A percentile compares a stretch with the other conserved stretches of the same genome.
Conservation (phyloP, 2,888 invertebrate genomes). For the Cantharis rufa region DNA sequence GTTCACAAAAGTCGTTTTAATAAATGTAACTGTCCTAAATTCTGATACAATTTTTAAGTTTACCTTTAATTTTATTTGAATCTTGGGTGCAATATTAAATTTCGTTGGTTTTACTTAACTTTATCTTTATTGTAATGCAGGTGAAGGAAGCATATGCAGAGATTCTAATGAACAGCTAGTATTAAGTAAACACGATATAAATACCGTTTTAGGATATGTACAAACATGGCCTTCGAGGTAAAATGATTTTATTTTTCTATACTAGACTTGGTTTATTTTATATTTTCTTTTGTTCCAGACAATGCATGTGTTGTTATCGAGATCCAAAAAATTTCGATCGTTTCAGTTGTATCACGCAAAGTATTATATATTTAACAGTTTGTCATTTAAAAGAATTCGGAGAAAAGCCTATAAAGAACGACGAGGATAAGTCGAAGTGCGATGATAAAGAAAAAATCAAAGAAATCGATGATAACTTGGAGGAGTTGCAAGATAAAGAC, state of each 20-base stretch:
- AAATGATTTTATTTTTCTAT: not conserved
- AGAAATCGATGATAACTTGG: conserved; percentile 51
- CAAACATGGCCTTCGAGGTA: conserved; percentile 90
- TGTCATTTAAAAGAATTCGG: conserved; percentile 77
- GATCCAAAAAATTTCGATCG: conserved; percentile 91
- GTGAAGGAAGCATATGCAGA: conserved; percentile 78
- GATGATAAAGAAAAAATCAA: conserved; percentile 50
- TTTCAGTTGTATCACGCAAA: conserved; percentile 86
- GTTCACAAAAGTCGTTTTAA: not conserved
- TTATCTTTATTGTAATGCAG: conserved; percentile 56
- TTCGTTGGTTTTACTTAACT: not conserved
- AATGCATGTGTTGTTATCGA: conserved; percentile 94
- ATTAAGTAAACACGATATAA: conserved; percentile 79
- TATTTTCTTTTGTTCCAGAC: conserved; percentile 62
- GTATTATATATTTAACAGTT: conserved; percentile 81
- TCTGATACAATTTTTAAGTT: not conserved
- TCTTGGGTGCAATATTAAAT: not conserved
- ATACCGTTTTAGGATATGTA: conserved; percentile 81
- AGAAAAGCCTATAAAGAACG: conserved; percentile 43
- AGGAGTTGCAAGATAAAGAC: conserved; percentile 77
- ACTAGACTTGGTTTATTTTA: not conserved
- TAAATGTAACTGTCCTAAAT: not conserved
- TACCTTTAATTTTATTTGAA: not conserved
- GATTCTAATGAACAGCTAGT: conserved; percentile 77
- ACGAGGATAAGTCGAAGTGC: conserved; percentile 43